Percentiles rank a stretch among this genome's conserved stretches.
Evolutionary conservation across 2,888 invertebrate species (phyloP).

Genomic region (Rhyacophila evoluta): DNA sequence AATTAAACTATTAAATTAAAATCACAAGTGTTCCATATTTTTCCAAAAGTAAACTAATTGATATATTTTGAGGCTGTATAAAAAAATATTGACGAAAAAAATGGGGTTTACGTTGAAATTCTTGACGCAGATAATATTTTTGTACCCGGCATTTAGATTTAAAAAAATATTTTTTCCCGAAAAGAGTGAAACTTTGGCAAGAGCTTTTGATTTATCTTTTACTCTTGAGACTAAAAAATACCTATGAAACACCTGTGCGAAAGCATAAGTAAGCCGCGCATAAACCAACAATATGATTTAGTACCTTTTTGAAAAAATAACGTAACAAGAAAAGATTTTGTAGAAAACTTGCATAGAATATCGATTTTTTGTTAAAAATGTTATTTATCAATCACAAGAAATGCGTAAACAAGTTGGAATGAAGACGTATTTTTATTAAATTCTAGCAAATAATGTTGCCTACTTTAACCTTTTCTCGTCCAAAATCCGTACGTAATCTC

Average conservation of each 20-base stretch:
- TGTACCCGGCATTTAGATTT: background rate
- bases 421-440: background rate
- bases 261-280: background rate
- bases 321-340: background rate
- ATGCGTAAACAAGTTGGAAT: background rate
- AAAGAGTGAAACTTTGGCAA: background rate
- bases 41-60: no score
- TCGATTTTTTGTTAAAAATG: background rate
- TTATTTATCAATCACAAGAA: background rate
- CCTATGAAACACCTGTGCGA: background rate
- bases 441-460: background rate
- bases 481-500: background rate
- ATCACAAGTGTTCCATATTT: no score
- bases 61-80: no score
- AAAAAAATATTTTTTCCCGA: background rate
- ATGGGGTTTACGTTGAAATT: no score
- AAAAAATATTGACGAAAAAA: no score
- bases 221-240: background rate
- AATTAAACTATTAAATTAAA: no score
- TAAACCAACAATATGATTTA: background rate
- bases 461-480: background rate
- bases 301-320: background rate
- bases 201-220: background rate
- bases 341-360: background rate
- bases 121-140: background rate